A percentile compares a stretch with the other conserved stretches of the same genome.
Conservation (phyloP, 2,113 vertebrate genomes). For the Chionis minor region DNA sequence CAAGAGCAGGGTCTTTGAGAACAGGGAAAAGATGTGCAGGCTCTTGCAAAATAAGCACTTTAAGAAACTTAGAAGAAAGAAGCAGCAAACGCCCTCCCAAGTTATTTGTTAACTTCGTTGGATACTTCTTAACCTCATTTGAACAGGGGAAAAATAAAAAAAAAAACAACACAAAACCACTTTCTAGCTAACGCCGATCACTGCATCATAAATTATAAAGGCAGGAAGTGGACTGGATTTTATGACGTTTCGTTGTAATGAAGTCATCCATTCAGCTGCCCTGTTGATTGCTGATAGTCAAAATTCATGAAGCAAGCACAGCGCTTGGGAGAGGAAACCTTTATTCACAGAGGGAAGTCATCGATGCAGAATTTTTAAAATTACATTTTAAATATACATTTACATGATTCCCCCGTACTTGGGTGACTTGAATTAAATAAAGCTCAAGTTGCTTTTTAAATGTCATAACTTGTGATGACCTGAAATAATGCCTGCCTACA, state of each 20-base stretch:
- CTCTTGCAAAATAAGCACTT: not conserved
- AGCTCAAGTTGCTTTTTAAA: not conserved
- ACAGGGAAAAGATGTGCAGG: not conserved
- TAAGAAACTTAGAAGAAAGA: not conserved
- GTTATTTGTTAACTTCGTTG: not conserved
- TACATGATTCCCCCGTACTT: not conserved
- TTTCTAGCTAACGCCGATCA: not conserved
- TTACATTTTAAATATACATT: not conserved
- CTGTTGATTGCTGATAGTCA: not conserved
- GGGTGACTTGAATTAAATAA: not conserved
- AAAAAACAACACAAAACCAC: not conserved
- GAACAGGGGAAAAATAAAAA: not conserved
- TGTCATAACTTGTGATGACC: not conserved
- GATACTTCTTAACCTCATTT: not conserved
- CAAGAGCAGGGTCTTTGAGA: not conserved
- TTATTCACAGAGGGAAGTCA: not conserved
- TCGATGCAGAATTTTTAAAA: not conserved
- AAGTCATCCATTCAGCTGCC: not conserved
- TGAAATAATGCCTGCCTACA: not conserved
- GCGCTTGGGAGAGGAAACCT: not conserved
- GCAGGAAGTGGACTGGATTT: not conserved
- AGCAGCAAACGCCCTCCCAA: not conserved
- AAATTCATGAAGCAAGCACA: not conserved
- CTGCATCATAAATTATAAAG: not conserved
- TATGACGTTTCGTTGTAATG: not conserved